phyloP scores from a whole-genome alignment of 2,888 invertebrate species.

The Stomorhina lunata region DNA sequence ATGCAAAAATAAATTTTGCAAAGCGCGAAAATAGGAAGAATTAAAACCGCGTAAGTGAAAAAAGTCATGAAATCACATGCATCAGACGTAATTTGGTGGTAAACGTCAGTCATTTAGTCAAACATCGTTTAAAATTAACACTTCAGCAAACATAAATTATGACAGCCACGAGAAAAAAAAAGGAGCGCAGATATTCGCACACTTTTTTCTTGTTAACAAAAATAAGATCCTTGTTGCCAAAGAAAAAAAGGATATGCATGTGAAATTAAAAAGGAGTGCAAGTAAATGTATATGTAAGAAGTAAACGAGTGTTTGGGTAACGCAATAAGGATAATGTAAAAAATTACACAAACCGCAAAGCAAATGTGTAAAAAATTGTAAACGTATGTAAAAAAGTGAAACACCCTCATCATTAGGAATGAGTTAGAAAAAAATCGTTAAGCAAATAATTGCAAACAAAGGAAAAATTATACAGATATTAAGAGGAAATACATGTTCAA shows the following conservation, averaged over 20 bases:
- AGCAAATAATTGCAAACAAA: constrained; percentile 57
- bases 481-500: constrained; percentile 62
- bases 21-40: constrained; percentile 39
- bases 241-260: too few relatives aligned
- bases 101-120: constrained; percentile 66
- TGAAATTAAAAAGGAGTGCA: constrained; percentile 17
- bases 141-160: constrained; percentile 70
- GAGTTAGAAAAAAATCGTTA: constrained; percentile 31
- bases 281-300: background rate
- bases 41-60: constrained; percentile 55
- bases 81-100: constrained; percentile 54
- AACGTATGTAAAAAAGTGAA: too few relatives aligned
- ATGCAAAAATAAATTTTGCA: constrained; percentile 22
- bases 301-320: too few relatives aligned
- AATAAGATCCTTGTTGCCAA: constrained; percentile 63
- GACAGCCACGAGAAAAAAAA: constrained; percentile 23
- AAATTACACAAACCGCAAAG: constrained; percentile 52
- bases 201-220: constrained; percentile 20
- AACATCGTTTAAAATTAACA: constrained; percentile 70
- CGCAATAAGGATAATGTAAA: constrained; percentile 53
- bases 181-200: constrained; percentile 1
- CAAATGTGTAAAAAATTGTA: constrained; percentile 56
- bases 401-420: constrained; percentile 38
- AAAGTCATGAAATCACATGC: constrained; percentile 37
- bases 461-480: constrained; percentile 52